phyloP scores from a whole-genome alignment of 2,113 vertebrate genomes.

The Paradisaea rubra region DNA sequence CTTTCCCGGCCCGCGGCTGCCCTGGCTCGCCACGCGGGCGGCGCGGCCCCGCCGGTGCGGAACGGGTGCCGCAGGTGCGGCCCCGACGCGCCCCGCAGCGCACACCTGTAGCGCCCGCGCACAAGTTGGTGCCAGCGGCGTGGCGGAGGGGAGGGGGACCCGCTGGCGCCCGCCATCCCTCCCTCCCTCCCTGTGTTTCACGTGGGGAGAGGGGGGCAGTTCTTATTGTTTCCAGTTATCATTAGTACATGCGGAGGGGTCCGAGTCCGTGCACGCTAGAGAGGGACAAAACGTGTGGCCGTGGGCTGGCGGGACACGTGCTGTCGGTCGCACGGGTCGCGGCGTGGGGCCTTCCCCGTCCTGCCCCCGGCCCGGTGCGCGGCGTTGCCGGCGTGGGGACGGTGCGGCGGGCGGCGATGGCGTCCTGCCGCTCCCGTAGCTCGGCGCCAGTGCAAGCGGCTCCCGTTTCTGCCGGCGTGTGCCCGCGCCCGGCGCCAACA shows the following conservation, averaged over 20 bases:
- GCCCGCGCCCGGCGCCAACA: background rate
- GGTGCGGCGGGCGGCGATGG: background rate
- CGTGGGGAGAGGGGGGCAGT: too few relatives aligned
- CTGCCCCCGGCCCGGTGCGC: background rate
- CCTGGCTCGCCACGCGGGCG: background rate
- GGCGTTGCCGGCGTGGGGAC: background rate
- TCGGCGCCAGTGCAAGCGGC: background rate
- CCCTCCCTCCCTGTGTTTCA: background rate
- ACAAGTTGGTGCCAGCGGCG: background rate
- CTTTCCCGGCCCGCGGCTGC: background rate
- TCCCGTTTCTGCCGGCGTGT: background rate
- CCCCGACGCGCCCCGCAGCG: background rate
- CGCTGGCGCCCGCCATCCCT: background rate
- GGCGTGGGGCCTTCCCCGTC: background rate
- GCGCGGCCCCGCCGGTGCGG: background rate
- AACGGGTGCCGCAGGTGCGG: background rate
- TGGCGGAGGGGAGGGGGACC: background rate
- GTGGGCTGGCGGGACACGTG: background rate
- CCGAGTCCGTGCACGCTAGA: background rate
- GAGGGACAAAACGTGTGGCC: background rate
- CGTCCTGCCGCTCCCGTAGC: background rate
- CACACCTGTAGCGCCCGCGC: slow-evolving; percentile 40
- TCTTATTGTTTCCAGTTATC: background rate
- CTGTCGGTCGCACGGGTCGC: background rate
- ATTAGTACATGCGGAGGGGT: fast-evolving